Evolutionary conservation across 2,797 vertebrate species (phyloP).

Genomic region (Gymnopithys bicolor): DNA sequence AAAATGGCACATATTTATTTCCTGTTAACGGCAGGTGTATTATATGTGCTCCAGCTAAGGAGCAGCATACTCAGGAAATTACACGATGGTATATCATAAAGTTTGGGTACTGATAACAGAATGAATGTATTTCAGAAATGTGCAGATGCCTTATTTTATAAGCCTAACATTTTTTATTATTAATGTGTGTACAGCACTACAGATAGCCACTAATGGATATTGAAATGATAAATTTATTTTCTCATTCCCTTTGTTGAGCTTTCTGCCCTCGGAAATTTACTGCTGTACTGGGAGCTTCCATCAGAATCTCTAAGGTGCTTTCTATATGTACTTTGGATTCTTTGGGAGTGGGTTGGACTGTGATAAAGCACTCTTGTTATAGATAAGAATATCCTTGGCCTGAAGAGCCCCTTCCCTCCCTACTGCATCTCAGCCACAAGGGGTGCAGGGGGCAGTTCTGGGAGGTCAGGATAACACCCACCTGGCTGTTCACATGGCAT

Average conservation of each 20-base stretch:
- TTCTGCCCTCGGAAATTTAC: background rate
- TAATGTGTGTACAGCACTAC: constrained; percentile 2
- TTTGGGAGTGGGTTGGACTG: background rate
- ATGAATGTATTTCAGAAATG: constrained; percentile 39
- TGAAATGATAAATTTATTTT: constrained; percentile 42
- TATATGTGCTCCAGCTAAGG: constrained; percentile 15
- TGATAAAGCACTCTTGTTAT: background rate
- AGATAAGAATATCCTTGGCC: background rate
- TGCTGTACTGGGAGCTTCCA: background rate
- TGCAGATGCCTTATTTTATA: constrained; percentile 48
- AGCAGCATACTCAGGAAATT: constrained; percentile 60
- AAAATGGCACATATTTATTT: constrained; percentile 62
- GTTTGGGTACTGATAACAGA: constrained; percentile 4
- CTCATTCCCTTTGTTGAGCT: constrained; percentile 3
- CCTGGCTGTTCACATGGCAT: background rate
- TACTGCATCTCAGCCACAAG: background rate
- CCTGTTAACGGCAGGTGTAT: constrained; percentile 49
- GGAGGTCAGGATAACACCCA: accelerated
- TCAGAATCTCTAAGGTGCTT: background rate
- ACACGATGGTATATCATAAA: constrained; percentile 50
- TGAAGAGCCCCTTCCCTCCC: background rate
- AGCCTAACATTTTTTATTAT: constrained; percentile 37
- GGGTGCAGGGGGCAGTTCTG: background rate
- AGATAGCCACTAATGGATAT: constrained; percentile 46
- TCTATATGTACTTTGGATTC: background rate